phyloP scores from a whole-genome alignment of 2,888 invertebrate species.

The Meiosimyza decipiens region DNA sequence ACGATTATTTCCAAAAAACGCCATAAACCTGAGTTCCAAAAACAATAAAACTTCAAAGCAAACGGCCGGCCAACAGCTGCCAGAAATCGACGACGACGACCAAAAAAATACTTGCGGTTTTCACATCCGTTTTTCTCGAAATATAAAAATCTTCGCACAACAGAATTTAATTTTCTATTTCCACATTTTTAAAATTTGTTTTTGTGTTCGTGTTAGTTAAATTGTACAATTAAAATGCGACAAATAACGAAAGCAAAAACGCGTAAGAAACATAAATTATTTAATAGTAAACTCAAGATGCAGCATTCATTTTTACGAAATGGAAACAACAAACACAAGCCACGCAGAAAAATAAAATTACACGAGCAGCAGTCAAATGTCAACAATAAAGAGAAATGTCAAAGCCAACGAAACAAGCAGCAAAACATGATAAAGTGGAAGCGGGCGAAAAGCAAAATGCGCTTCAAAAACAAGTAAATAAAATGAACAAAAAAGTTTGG shows the following conservation, averaged over 20 bases:
- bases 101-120: constrained; percentile 9
- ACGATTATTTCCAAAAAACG: constrained; percentile 20
- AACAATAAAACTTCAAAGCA: constrained; percentile 29
- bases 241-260: background rate
- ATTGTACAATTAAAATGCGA: background rate
- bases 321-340: no score
- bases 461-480: no score
- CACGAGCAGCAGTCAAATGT: constrained; percentile 9
- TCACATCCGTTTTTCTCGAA: constrained; percentile 15
- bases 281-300: no score
- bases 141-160: no score
- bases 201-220: no score
- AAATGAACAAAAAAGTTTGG: no score
- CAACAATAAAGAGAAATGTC: constrained; percentile 17
- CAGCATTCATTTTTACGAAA: no score
- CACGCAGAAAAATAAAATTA: constrained; percentile 9
- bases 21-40: constrained; percentile 19
- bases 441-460: background rate
- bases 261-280: constrained; percentile 7
- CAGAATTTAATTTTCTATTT: no score
- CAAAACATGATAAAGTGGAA: background rate
- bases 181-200: no score
- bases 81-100: background rate
- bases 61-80: constrained; percentile 21
- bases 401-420: background rate